Evolutionary conservation across 2,113 vertebrate species (phyloP).

Genomic region (Leptosomus discolor): DNA sequence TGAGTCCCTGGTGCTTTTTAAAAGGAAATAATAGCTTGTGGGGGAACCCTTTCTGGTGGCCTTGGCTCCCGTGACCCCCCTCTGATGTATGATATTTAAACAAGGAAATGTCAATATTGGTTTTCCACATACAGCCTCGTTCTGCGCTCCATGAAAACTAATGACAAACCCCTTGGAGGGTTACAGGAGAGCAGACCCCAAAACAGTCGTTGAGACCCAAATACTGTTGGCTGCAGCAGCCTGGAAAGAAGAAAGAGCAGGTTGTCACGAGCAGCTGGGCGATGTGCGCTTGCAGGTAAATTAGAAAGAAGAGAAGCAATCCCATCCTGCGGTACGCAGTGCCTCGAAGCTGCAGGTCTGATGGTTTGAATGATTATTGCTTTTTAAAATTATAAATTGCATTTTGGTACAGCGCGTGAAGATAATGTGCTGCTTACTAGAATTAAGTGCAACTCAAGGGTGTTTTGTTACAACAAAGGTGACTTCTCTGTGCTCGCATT

Average conservation of each 20-base stretch:
- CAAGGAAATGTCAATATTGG: conserved; percentile 56
- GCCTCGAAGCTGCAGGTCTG: not conserved
- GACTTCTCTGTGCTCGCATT: not conserved
- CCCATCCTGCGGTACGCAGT: not conserved
- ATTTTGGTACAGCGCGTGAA: not conserved
- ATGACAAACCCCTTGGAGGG: not conserved
- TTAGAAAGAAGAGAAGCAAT: not conserved
- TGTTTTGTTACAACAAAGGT: conserved; percentile 9
- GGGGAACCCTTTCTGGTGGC: conserved; percentile 53
- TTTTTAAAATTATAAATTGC: conserved; percentile 30
- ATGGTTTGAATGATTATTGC: not conserved
- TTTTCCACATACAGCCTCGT: conserved; percentile 23
- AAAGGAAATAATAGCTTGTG: conserved; percentile 61
- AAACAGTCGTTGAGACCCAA: not conserved
- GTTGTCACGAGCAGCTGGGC: not conserved
- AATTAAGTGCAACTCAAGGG: not conserved
- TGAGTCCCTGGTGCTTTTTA: conserved; percentile 44
- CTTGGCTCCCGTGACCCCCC: conserved; percentile 32
- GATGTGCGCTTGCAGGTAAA: not conserved
- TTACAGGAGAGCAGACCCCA: not conserved
- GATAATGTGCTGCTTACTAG: not conserved
- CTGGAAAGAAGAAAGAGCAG: not conserved
- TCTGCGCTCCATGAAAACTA: conserved; percentile 30
- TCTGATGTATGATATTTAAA: conserved; percentile 68
- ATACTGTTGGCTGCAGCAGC: not conserved